Evolutionary conservation across 2,113 vertebrate genomes (phyloP), one percentile per base, ranked within the genome.

Genomic region (Herpetotheres cachinnans): DNA sequence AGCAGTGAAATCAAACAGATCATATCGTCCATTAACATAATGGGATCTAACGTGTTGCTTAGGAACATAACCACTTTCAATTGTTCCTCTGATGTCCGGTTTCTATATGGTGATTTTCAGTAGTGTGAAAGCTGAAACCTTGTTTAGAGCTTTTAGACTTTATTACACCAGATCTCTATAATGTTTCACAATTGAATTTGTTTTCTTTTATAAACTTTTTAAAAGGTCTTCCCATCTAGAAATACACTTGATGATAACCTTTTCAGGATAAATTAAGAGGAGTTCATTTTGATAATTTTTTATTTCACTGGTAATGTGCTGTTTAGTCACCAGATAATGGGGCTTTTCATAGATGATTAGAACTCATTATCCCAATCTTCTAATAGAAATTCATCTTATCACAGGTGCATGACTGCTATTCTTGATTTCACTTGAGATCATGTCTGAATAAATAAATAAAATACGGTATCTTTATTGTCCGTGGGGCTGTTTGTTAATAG

Each of bases 311-410:
- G 36, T 95, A 95, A 96, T 95, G 70, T 89, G 56, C 70, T 95
- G 78, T 97, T 96, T 97, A 97, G 95, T 95, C 91, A 96, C 56
- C 56, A 95, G 56, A 95, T 95, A 95, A 97, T 97, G 83, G 86
- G 25, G 29, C 65, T 93, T 95, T 94, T 94, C 83, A 87, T 89
- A 91, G 77, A 80, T 94, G 77, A 95, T 85, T 77, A 89, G 56
- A 95, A 91, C 77, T 89, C 86, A 97, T 96, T 95, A 97, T 94
- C 70, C n/a, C 70, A 89, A 3, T 69, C 77, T 93, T 87, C 89
- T 95, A 93, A 93, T 62, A 93, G 58, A 84, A 93, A 95, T 94
- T 54, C 34, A 69, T 91, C 80, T 94, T 93, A 94, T 89, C 73
- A 91, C 81, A 97, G 94, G 81, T 96, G 78, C 10, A 6, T 93